These are phyloP conservation scores for Todiramphus chloris DNA, from an alignment of 2,113 vertebrate genomes.

Conservation along the genomic window DNA sequence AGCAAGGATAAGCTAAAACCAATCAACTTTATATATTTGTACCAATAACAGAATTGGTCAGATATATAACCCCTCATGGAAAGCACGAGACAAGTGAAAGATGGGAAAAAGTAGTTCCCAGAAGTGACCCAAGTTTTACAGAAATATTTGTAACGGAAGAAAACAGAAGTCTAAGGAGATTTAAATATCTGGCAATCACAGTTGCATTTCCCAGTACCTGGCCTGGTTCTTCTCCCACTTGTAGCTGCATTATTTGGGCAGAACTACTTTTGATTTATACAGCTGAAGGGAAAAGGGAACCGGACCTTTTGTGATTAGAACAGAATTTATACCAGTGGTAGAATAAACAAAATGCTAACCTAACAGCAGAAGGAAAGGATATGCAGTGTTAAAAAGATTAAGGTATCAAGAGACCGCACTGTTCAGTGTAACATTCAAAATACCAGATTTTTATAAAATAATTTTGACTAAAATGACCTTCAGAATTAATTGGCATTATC, in stretches of 20 bases:
- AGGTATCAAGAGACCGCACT: neutral
- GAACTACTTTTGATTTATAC: conserved; percentile 13
- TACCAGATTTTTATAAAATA: neutral
- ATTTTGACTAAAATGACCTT: neutral
- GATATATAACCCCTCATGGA: neutral
- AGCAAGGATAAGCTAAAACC: neutral
- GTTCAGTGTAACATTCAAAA: neutral
- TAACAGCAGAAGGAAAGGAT: neutral
- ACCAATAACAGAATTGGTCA: neutral
- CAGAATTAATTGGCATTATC: neutral
- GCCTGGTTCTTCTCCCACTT: neutral
- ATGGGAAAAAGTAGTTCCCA: neutral
- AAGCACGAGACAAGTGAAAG: neutral
- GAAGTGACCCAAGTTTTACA: neutral
- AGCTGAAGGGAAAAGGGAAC: conserved; percentile 2
- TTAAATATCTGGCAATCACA: neutral
- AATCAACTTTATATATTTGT: neutral
- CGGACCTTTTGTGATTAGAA: neutral
- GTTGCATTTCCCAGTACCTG: neutral
- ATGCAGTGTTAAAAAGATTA: neutral
- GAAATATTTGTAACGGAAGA: neutral
- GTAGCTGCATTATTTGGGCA: neutral
- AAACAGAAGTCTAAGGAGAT: neutral
- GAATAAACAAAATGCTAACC: neutral
- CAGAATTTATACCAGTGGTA: neutral